Evolutionary conservation across 2,888 invertebrate genomes (phyloP), one percentile per base, ranked within the genome.

Genomic region (Drymonia ruficornis): DNA sequence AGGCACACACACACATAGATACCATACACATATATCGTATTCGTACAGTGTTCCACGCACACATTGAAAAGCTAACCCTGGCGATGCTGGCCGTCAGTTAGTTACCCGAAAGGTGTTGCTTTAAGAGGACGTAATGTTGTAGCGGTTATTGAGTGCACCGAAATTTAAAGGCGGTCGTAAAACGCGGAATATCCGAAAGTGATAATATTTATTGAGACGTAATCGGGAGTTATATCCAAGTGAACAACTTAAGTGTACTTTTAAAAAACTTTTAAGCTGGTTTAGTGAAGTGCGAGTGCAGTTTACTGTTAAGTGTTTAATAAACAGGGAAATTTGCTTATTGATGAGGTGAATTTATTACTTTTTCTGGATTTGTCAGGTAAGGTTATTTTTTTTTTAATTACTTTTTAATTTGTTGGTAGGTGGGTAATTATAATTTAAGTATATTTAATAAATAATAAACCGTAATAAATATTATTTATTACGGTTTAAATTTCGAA

Each of bases 1-100:
- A 70, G 76, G 77, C 76, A 74, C 74, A 80, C 83, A 44, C 85
- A 83, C 84, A 88, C 85, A 60, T 36, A 2, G 5, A 8, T 50
- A 36, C 51, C 18, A 53, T 49, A 15, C 64, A 63, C 78, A 50
- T 62, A 79, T 64, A 62, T 34, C 44, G 61, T 66, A 61, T 67
- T 70, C 59, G 59, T 58, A 81, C 75, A 67, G 52, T 63, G 53
- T 56, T 56, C 46, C 61, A 81, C 84, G 53, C 89, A 87, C 80
- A 89, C 89, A 70, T 46, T 40, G 16, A 57, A 52, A 67, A 12
- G 13, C 55, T 76, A 75, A 82, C 87, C 89, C 88, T 76, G 87
- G 86, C 77, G 70, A 70, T 77, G 77, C 80, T 78, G 75, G 84
- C 77, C 84, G 86, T 84, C 83, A 87, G 87, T 77, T 70, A 72